A percentile compares a stretch with the other conserved stretches of the same genome.
Evolutionary conservation across 2,113 vertebrate genomes (phyloP).

Genomic region (Saguinus imperator): DNA sequence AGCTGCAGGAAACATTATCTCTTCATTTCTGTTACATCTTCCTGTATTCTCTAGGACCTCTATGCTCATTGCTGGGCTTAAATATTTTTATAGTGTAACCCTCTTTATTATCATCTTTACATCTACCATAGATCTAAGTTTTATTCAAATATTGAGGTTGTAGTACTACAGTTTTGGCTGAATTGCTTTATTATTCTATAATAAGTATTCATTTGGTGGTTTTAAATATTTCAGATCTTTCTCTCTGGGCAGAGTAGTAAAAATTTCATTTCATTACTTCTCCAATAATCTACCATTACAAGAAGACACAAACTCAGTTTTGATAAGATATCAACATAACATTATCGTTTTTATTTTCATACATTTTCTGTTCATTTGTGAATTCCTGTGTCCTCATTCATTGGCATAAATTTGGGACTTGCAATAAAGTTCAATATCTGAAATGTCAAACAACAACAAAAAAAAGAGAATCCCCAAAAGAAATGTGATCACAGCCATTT

Average conservation of each 20-base stretch:
- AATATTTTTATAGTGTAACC: neutral
- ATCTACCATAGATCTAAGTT: neutral
- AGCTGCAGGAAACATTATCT: neutral
- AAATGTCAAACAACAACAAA: constrained; percentile 79
- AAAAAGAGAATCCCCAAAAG: constrained; percentile 67
- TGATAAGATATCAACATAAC: constrained; percentile 68
- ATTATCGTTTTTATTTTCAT: constrained; percentile 78
- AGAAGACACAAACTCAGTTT: constrained; percentile 60
- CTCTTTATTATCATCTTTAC: constrained; percentile 48
- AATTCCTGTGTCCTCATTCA: constrained; percentile 73
- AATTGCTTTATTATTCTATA: constrained; percentile 53
- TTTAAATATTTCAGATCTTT: constrained; percentile 75
- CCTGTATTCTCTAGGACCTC: neutral
- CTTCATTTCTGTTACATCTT: neutral
- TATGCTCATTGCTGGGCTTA: neutral
- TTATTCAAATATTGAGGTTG: neutral
- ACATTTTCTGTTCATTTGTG: constrained; percentile 72
- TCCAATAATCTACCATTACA: constrained; percentile 59
- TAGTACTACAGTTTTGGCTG: neutral
- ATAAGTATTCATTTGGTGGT: constrained; percentile 50
- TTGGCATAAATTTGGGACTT: constrained; percentile 45
- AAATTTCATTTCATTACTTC: constrained; percentile 67
- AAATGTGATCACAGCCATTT: constrained; percentile 65
- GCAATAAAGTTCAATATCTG: constrained; percentile 72
- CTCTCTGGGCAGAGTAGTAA: constrained; percentile 45